phyloP scores from a whole-genome alignment of 2,888 invertebrate species.

The Pheosia tremula region DNA sequence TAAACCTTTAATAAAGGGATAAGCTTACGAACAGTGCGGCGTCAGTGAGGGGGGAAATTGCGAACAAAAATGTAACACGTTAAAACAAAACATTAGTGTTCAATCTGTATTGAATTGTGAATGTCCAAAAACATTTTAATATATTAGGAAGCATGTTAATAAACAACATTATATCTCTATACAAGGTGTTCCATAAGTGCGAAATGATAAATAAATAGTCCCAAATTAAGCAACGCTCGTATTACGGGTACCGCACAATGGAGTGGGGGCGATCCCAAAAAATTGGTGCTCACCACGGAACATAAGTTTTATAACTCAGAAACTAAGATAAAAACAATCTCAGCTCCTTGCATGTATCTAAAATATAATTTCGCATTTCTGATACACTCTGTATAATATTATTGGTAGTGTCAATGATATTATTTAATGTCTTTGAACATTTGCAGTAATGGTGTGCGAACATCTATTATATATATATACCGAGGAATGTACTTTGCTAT shows the following conservation, averaged over 20 bases:
- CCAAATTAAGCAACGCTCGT: too few species aligned
- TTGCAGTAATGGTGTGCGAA: not conserved
- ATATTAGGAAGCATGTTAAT: not conserved
- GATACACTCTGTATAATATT: too few species aligned
- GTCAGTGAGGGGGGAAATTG: conserved; percentile 25
- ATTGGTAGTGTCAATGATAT: not conserved
- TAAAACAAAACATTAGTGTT: not conserved
- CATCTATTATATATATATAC: not conserved
- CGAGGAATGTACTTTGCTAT: not conserved
- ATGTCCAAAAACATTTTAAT: conserved; percentile 6
- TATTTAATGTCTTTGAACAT: not conserved
- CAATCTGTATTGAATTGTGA: conserved; percentile 11
- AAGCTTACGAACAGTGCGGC: conserved; percentile 48
- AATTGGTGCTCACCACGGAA: too few species aligned
- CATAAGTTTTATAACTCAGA: too few species aligned
- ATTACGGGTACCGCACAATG: too few species aligned
- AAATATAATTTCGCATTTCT: too few species aligned
- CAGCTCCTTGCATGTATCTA: too few species aligned
- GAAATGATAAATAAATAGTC: too few species aligned
- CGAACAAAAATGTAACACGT: conserved; percentile 18
- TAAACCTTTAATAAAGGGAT: conserved; percentile 29
- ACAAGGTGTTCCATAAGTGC: too few species aligned
- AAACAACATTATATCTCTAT: not conserved
- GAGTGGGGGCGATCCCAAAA: too few species aligned
- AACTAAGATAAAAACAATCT: too few species aligned